Evolutionary conservation across 2,888 invertebrate species (phyloP).

Genomic region (Chrysolina haemoptera): DNA sequence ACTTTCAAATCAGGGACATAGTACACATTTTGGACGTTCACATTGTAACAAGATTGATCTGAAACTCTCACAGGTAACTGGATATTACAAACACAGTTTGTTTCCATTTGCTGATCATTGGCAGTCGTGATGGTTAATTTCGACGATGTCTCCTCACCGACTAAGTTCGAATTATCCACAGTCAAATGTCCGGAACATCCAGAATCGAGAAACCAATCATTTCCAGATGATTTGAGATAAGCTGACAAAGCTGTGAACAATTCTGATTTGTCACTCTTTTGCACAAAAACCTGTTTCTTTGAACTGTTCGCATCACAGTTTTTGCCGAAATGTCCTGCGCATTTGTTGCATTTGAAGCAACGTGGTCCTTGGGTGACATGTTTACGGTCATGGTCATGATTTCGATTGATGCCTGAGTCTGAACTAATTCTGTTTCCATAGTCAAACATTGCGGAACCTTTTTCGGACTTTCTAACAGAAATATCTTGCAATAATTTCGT

Average conservation of each 20-base stretch:
- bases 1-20: no score
- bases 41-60: no score
- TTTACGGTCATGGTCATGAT: background rate
- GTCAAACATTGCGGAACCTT: background rate
- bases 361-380: background rate
- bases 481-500: background rate
- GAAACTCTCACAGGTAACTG: no score
- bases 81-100: no score
- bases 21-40: no score
- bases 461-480: background rate
- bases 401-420: background rate
- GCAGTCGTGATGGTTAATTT: constrained; percentile 1
- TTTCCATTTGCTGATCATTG: no score
- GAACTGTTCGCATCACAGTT: background rate
- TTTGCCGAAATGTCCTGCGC: background rate
- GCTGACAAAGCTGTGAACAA: background rate
- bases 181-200: background rate
- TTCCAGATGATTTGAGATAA: no score
- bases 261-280: background rate
- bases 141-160: background rate
- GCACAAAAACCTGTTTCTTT: background rate
- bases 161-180: background rate
- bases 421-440: background rate
- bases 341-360: background rate
- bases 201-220: no score